A percentile compares a stretch with the other conserved stretches of the same genome.
phyloP scores from a whole-genome alignment of 1,140 invertebrate species.

The Brachionus koreanus region DNA sequence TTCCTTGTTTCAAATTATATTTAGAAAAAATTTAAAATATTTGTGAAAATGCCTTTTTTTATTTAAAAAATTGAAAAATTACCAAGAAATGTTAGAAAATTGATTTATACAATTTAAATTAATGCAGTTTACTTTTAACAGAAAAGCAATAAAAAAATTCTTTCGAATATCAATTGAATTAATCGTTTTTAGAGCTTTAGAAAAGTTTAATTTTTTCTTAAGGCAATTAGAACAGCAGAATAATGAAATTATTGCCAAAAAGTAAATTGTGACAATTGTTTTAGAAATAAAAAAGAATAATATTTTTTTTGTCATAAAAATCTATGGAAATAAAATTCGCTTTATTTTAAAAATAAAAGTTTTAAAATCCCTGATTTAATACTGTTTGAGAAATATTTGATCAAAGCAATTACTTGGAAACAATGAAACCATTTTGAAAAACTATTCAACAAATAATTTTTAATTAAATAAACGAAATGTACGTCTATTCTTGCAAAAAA shows the following conservation, averaged over 20 bases:
- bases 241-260: background rate
- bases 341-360: background rate
- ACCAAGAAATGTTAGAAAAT: too few relatives aligned
- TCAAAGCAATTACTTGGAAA: background rate
- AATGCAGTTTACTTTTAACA: too few relatives aligned
- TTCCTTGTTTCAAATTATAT: too few relatives aligned
- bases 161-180: too few relatives aligned
- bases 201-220: too few relatives aligned
- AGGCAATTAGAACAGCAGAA: too few relatives aligned
- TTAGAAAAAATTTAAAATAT: too few relatives aligned
- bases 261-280: background rate
- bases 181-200: too few relatives aligned
- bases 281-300: background rate
- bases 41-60: too few relatives aligned
- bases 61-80: too few relatives aligned
- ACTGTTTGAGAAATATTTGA: background rate
- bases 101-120: too few relatives aligned
- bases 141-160: too few relatives aligned
- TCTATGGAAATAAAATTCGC: background rate
- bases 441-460: background rate
- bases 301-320: background rate
- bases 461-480: constrained; percentile 5
- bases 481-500: background rate
- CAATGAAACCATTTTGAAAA: background rate
- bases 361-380: background rate